phyloP scores from a whole-genome alignment of 1,140 invertebrate genomes.

The Oedothorax gibbosus region DNA sequence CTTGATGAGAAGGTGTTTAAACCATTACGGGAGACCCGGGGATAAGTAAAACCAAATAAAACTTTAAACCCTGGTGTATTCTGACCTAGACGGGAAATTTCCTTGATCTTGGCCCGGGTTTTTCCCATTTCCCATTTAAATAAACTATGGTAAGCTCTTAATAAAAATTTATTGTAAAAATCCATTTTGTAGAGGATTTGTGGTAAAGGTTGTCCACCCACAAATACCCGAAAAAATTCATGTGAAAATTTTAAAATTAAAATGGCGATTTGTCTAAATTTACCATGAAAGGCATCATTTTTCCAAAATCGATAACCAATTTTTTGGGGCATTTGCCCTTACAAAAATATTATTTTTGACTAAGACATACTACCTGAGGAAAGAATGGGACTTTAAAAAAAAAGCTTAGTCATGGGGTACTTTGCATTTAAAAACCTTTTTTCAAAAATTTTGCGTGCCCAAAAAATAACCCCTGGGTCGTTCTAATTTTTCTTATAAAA shows the following conservation, averaged over 20 bases:
- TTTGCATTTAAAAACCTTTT: constrained; percentile 14
- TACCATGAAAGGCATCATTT: neutral
- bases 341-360: constrained; percentile 43
- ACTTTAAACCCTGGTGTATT: neutral
- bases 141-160: constrained; percentile 9
- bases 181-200: constrained; percentile 18
- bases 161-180: neutral
- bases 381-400: constrained; percentile 15
- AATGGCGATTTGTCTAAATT: neutral
- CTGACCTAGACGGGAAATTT: neutral
- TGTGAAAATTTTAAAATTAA: neutral
- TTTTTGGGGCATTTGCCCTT: constrained; percentile 6
- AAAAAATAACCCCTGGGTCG: neutral
- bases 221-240: constrained; percentile 27
- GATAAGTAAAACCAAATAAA: constrained; percentile 13
- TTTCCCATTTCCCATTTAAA: neutral
- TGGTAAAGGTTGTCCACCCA: constrained; percentile 35
- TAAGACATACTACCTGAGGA: constrained; percentile 20
- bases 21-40: neutral
- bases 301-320: constrained; percentile 6
- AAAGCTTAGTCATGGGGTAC: constrained; percentile 6
- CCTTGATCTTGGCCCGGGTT: neutral
- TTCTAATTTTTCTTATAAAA: constrained; percentile 12
- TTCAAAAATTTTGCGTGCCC: constrained; percentile 21
- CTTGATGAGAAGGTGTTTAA: neutral